Evolutionary conservation across 2,888 invertebrate genomes (phyloP), one percentile per base, ranked within the genome.

Genomic region (Rosalia funebris): DNA sequence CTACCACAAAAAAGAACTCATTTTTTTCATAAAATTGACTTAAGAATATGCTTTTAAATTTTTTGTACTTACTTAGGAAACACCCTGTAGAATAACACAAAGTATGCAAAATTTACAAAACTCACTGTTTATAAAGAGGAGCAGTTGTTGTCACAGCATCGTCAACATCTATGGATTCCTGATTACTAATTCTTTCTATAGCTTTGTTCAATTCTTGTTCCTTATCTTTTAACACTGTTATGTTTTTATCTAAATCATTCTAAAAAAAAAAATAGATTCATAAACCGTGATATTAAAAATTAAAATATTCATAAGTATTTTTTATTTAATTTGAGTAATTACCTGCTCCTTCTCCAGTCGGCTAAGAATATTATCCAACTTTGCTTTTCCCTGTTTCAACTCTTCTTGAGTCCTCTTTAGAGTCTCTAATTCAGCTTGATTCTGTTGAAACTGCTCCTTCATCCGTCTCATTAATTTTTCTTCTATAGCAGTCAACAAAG

Each of bases 111-210:
- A n/a, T n/a, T n/a, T n/a, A n/a, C n/a, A n/a, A n/a, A n/a, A n/a
- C 89, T 84, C 81, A 93, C 91, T 98, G 98, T 83, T 93, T 94
- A 78, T 97, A 97, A 44, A 98, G 83, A 0, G 98, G 98, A 16
- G 98, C 95, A 54, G 96, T 95, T 1, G 98, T 96, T 14, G 94
- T 94, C 31, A 98, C 96, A 57, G 97, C 97, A 79, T 98, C 96
- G 82, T 99, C 98, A 37, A 97, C 93, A 83, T 95, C 93, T 71
- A 95, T 89, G 20, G 90, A 87, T 71, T 94, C 91, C 70, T 92
- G 89, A 74, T 89, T 89, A 47, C 90, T 88, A 25, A 93, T 83
- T 69, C 90, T 88, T 61, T 88, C 88, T 20, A 95, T 88, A 31
- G 92, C 91, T 73, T 90, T 89, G 72, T 92, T 89, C 70, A 97